Evolutionary conservation across 2,797 vertebrate genomes (phyloP), one percentile per base, ranked within the genome.

Genomic region (Hylomyscus alleni): DNA sequence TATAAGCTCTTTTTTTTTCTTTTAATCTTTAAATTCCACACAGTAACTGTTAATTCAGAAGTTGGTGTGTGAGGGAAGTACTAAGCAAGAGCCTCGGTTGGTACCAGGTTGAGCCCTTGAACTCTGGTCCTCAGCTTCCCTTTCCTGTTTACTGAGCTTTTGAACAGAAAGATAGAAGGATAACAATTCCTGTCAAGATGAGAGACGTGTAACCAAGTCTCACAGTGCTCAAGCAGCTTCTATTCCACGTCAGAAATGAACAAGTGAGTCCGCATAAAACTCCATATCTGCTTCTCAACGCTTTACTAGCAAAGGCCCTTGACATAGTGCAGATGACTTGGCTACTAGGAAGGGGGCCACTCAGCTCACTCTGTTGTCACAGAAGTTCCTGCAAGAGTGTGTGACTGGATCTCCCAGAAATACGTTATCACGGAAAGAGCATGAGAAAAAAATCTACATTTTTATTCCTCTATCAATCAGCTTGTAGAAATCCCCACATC

Each of bases 11-110:
- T 95, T 76, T 75, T 95, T 95, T 77, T 88, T n/a, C 67, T 88
- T 95, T 84, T 67, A 84, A 54, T 94, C 75, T 85, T 94, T 95
- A 93, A 93, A 92, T 91, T 97, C 82, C 44, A 89, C 29, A 56
- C 24, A 40, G 2, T 92, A 96, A 89, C 77, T 90, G 82, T 95
- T 88, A 89, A 96, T 90, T 95, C 62, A 93, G 37, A 92, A 93
- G 84, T 80, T 67, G 58, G 44, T 67, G 91, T 93, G n/a, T 97
- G 81, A 90, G 15, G 20, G 1, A 96, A 80, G 31, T 73, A 93
- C 69, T 81, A 96, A 76, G 76, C 29, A 92, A 93, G 77, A 83
- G 54, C 20, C 54, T 96, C 40, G 86, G 24, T 37, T 94, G 47
- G 40, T 81, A 91, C 76, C 82, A 86, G 52, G 62, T 69, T n/a